These are phyloP conservation scores for Pachycephus smyrnensis DNA, from an alignment of 2,888 invertebrate species.

Conservation along the genomic window DNA sequence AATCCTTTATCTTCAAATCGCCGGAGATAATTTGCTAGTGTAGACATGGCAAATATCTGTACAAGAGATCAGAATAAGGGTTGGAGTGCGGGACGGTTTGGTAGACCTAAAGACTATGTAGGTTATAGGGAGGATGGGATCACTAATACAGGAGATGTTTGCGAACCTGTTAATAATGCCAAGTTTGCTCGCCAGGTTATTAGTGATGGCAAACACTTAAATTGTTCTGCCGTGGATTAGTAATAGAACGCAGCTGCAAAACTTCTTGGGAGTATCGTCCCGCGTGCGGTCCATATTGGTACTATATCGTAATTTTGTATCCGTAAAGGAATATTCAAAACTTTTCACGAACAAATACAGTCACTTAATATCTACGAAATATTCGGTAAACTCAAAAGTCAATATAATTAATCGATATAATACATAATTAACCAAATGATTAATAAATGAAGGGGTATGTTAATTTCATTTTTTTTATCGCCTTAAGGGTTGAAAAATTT, in stretches of 20 bases:
- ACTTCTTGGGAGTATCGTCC: not conserved
- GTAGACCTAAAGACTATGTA: slow-evolving; percentile 53
- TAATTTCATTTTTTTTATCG: slow-evolving; percentile 6
- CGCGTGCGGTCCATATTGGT: not conserved
- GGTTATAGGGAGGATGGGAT: slow-evolving; percentile 53
- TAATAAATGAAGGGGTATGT: too few relatives aligned
- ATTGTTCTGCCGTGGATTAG: slow-evolving; percentile 51
- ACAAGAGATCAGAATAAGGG: slow-evolving; percentile 61
- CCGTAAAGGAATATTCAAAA: not conserved
- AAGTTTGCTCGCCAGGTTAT: slow-evolving; percentile 62
- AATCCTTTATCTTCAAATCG: slow-evolving; percentile 62
- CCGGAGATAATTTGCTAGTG: slow-evolving; percentile 60
- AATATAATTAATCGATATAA: not conserved
- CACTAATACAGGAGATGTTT: slow-evolving; percentile 63
- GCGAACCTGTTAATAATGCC: slow-evolving; percentile 65
- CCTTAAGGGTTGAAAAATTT: slow-evolving; percentile 3
- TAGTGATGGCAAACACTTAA: slow-evolving; percentile 64
- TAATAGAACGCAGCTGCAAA: slow-evolving; percentile 30
- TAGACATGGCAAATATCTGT: slow-evolving; percentile 64
- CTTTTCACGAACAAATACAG: not conserved
- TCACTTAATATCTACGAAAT: not conserved
- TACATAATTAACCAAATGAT: not conserved
- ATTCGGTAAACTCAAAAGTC: not conserved
- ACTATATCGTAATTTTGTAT: not conserved
- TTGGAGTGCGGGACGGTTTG: slow-evolving; percentile 36